Evolutionary conservation across 2,113 vertebrate genomes (phyloP).

Genomic region (Hyla sarda): DNA sequence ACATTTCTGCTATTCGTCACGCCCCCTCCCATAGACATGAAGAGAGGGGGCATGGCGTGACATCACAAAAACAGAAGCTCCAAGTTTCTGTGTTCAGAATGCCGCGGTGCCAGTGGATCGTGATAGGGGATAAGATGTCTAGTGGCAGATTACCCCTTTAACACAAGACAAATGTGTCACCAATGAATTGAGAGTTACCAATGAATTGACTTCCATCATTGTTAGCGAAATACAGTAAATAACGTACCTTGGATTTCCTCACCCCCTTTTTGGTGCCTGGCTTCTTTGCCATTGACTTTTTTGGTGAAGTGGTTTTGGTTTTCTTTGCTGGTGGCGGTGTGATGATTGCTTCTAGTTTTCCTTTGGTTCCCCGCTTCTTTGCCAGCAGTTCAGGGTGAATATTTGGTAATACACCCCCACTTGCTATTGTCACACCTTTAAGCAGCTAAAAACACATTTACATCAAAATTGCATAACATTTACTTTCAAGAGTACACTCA

Average conservation of each 20-base stretch:
- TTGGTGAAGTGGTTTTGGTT: slow-evolving; percentile 86
- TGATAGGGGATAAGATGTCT: no score
- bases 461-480: neutral
- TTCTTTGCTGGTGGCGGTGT: slow-evolving; percentile 91
- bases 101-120: no score
- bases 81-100: no score
- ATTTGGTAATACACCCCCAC: slow-evolving; percentile 95
- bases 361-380: slow-evolving; percentile 93
- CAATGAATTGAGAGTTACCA: no score
- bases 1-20: no score
- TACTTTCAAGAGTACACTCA: no score
- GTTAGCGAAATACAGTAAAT: neutral
- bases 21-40: no score
- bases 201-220: no score
- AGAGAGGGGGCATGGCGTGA: no score
- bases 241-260: slow-evolving; percentile 86
- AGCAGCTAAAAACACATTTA: slow-evolving; percentile 77
- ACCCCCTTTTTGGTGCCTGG: slow-evolving; percentile 82
- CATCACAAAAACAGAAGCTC: no score
- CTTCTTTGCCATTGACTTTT: slow-evolving; percentile 82
- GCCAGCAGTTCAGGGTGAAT: slow-evolving; percentile 96
- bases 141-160: no score
- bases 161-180: no score
- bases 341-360: slow-evolving; percentile 92
- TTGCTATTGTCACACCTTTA: slow-evolving; percentile 97